A percentile compares a stretch with the other conserved stretches of the same genome.
Evolutionary conservation across 2,888 invertebrate species (phyloP).

Genomic region (Cantharis lateralis): DNA sequence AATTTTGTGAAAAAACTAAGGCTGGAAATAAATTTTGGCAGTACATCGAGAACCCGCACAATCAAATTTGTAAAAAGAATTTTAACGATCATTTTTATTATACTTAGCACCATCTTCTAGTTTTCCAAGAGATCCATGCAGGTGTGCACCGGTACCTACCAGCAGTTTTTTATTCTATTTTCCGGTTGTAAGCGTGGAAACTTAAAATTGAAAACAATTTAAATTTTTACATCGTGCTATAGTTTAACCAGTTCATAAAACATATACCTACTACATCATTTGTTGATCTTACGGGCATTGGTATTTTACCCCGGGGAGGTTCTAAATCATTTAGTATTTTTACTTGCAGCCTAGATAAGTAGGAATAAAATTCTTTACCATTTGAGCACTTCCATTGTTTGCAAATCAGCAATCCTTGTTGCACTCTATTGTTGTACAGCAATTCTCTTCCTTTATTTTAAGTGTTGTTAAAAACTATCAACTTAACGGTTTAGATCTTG

Average conservation of each 20-base stretch:
- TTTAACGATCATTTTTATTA: neutral
- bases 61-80: neutral
- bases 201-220: neutral
- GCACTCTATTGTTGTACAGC: constrained; percentile 50
- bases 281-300: neutral
- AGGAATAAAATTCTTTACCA: constrained; percentile 25
- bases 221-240: neutral
- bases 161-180: neutral
- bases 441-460: constrained; percentile 34
- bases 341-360: neutral
- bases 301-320: neutral
- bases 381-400: constrained; percentile 52
- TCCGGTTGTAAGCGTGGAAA: neutral
- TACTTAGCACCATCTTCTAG: neutral
- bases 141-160: neutral
- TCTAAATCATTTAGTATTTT: neutral
- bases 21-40: neutral
- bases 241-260: neutral
- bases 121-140: neutral
- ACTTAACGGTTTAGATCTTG: constrained; percentile 31
- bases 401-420: constrained; percentile 53
- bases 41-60: neutral
- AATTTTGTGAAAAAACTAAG: too few species aligned
- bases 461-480: constrained; percentile 33
- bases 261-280: neutral